Base-by-base conservation (phyloP, 2,113 vertebrate species). In the Coryphaenoides rupestris region DNA sequence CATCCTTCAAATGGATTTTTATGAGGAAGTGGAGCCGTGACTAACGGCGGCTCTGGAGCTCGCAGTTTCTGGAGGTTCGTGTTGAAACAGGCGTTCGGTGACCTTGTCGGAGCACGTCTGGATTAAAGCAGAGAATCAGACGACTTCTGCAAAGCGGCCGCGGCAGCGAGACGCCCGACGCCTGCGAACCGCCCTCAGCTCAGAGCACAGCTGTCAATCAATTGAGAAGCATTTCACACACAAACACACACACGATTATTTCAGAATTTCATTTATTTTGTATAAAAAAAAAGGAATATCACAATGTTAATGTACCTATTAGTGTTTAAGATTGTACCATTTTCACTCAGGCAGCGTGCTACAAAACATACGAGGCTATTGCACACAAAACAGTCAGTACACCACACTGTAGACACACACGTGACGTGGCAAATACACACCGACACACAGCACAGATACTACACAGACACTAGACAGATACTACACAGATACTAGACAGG, bases 251-350 rank as follows among this genome's bases (percentile, higher is more conserved):
- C 12, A 24, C 12, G 21, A 28, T 77, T 78, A 15, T 76, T 81
- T 79, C 62, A 62, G 55, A 80, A 78, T 86, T 88, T 83, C 56
- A 73, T 90, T 89, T 85, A 88, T 89, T 88, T 84, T 81, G 75
- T 40, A 40, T 40, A 40, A 40, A 40, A 40, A n/a, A 83, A 89
- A 82, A 55, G 79, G 68, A 88, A 91, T 85, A 74, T 89, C 81
- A 89, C 85, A 87, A 87, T 15, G 72, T 84, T 82, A 79, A 85
- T 88, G 90, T 92, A 91, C 89, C 89, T 85, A 87, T 88, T 92
- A 91, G 89, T 92, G 90, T 91, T 92, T 84, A 69, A 78, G 73
- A 86, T 87, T 89, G 90, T 92, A 92, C 91, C 90, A 76, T 73
- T 81, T 85, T 79, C 81, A 89, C 88, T 90, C 75, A 91, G 86